These are phyloP conservation scores for Eupithecia subfuscata DNA, from an alignment of 2,888 invertebrate species.

Conservation along the genomic window DNA sequence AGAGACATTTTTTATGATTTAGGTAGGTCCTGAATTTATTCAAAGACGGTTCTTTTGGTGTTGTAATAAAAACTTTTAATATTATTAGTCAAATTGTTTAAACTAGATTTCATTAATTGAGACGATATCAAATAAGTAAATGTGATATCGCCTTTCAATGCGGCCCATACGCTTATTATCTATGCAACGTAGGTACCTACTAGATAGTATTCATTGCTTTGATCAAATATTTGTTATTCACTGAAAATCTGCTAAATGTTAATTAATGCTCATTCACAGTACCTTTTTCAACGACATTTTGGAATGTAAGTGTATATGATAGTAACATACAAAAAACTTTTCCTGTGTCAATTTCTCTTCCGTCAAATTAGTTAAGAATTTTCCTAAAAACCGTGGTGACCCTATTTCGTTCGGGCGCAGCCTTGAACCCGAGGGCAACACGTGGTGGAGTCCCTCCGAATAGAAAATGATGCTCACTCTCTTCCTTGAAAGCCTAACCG, in stretches of 20 bases:
- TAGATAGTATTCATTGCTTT: not conserved
- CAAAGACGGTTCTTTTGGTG: not conserved
- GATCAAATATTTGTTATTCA: not conserved
- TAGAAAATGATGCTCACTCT: conserved; percentile 68
- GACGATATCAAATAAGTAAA: too few relatives aligned
- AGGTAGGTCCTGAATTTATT: not conserved
- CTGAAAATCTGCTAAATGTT: not conserved
- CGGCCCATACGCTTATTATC: not conserved
- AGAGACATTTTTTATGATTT: conserved; percentile 41
- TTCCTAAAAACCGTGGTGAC: conserved; percentile 44
- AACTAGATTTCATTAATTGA: too few relatives aligned
- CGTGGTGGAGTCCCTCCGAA: conserved; percentile 70
- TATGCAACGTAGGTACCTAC: not conserved
- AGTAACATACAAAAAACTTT: not conserved
- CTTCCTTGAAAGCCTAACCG: conserved; percentile 64
- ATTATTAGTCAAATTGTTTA: too few relatives aligned
- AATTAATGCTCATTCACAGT: not conserved
- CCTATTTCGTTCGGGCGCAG: conserved; percentile 59
- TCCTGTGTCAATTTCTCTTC: not conserved
- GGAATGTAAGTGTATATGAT: not conserved
- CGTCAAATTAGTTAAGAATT: not conserved
- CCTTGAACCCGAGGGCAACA: conserved; percentile 75
- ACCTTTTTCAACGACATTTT: not conserved
- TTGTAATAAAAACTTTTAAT: not conserved
- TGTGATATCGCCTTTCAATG: not conserved